Conservation (phyloP, 2,797 vertebrate genomes). For the Pseudocheirus occidentalis region DNA sequence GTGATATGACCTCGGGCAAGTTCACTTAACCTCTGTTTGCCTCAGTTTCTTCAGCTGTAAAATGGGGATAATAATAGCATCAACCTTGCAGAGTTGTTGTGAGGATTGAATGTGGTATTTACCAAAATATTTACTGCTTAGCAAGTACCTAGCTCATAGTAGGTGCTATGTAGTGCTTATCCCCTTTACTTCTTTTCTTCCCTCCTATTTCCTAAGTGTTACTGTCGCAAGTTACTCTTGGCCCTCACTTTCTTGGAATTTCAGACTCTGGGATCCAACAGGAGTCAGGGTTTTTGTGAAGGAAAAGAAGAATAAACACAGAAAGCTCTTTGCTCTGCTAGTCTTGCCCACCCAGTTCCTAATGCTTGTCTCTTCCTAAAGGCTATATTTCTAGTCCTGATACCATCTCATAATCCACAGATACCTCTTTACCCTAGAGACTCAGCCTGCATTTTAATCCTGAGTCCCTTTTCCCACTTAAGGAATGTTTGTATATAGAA, state of each 20-base stretch:
- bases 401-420: too few relatives aligned
- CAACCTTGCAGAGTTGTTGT: background rate
- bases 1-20: background rate
- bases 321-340: background rate
- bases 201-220: background rate
- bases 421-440: background rate
- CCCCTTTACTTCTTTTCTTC: background rate
- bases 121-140: background rate
- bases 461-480: background rate
- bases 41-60: background rate
- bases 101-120: background rate
- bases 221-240: background rate
- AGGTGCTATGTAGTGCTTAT: background rate
- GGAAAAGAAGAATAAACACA: background rate
- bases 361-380: background rate
- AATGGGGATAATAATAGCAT: background rate
- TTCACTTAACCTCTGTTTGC: background rate
- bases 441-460: background rate
- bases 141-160: background rate
- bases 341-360: background rate
- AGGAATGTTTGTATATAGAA: background rate
- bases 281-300: background rate
- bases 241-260: background rate
- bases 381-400: background rate
- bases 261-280: background rate